Evolutionary conservation across 1,140 invertebrate species (phyloP).

Genomic region (Aphelenchoides besseyi): DNA sequence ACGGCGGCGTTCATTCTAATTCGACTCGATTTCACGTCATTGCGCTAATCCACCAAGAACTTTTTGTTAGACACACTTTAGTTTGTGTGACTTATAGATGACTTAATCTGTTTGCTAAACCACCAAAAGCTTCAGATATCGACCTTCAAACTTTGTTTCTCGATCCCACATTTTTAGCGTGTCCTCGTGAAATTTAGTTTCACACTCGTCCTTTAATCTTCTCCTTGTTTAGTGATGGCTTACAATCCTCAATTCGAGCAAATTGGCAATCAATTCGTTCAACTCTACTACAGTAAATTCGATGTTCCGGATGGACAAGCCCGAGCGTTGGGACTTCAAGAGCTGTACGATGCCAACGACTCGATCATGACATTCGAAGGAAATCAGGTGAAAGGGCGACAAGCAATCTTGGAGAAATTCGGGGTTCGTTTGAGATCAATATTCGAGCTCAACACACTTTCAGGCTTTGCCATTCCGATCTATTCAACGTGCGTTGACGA

Average conservation of each 20-base stretch:
- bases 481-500: constrained; percentile 60
- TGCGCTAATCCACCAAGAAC: too few relatives aligned
- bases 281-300: constrained; percentile 53
- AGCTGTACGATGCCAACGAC: constrained; percentile 56
- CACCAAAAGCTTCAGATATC: too few relatives aligned
- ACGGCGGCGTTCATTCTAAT: too few relatives aligned
- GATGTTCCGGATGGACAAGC: constrained; percentile 49
- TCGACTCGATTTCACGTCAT: too few relatives aligned
- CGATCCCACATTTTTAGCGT: too few relatives aligned
- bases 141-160: too few relatives aligned
- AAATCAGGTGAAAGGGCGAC: constrained; percentile 51
- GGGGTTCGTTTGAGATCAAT: constrained; percentile 35
- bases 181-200: too few relatives aligned
- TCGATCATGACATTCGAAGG: constrained; percentile 62
- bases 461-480: constrained; percentile 55
- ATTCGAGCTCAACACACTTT: constrained; percentile 27
- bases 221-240: too few relatives aligned
- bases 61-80: too few relatives aligned
- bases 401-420: constrained; percentile 59
- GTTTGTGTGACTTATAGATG: too few relatives aligned
- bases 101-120: too few relatives aligned
- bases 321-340: constrained; percentile 42
- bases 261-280: not conserved
- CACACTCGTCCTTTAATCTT: too few relatives aligned
- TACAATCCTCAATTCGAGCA: constrained; percentile 10